A percentile compares a stretch with the other conserved stretches of the same genome.
Conservation (phyloP, 2,888 invertebrate genomes). For the Helicoverpa assulta region DNA sequence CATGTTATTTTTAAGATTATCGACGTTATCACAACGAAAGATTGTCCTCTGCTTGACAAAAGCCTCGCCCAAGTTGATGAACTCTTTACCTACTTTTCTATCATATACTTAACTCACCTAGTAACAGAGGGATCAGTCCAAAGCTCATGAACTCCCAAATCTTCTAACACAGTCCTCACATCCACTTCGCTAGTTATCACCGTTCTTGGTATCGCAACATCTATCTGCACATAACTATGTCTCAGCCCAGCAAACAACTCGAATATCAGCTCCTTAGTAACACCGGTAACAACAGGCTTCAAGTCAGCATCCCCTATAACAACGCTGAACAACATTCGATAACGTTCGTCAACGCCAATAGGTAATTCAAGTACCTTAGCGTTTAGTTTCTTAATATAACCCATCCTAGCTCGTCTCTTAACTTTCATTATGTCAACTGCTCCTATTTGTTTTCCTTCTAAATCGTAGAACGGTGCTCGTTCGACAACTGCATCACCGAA, state of each 20-base stretch:
- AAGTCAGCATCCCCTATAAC: constrained; percentile 20
- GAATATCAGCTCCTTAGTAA: constrained; percentile 17
- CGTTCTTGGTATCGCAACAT: constrained; percentile 62
- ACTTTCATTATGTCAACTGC: constrained; percentile 60
- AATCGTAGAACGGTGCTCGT: constrained; percentile 57
- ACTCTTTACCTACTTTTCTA: no score
- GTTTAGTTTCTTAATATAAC: constrained; percentile 16
- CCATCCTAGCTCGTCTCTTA: constrained; percentile 46
- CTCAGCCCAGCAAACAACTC: constrained; percentile 39
- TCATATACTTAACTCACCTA: constrained; percentile 36
- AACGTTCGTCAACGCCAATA: constrained; percentile 51
- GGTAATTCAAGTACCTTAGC: constrained; percentile 57
- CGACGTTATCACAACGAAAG: no score
- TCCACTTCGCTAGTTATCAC: constrained; percentile 54
- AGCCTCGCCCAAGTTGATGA: no score
- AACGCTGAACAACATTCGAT: constrained; percentile 52
- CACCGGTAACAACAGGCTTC: not conserved
- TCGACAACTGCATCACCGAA: constrained; percentile 54
- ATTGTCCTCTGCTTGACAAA: no score
- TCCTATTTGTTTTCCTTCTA: constrained; percentile 51
- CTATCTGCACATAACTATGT: constrained; percentile 42
- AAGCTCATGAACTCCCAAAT: constrained; percentile 45
- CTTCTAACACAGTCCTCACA: constrained; percentile 54
- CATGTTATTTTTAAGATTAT: no score
- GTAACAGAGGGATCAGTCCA: constrained; percentile 61